phyloP scores from a whole-genome alignment of 2,113 vertebrate genomes.

The Embiotoca jacksoni region DNA sequence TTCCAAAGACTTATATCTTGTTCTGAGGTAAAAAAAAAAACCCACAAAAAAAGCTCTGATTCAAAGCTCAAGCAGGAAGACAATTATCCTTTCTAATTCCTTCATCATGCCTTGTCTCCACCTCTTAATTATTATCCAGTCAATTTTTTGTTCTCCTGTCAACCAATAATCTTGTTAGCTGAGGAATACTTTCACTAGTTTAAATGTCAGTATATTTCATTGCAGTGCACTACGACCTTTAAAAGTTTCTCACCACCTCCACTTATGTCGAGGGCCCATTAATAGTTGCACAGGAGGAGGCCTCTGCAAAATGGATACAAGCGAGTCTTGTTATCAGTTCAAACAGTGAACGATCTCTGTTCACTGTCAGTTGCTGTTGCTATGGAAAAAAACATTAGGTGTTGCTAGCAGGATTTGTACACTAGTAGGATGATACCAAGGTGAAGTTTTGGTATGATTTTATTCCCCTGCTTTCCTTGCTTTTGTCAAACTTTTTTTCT shows the following conservation, averaged over 20 bases:
- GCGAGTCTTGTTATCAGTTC: constrained; percentile 34
- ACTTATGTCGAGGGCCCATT: constrained; percentile 37
- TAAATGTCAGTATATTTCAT: constrained; percentile 43
- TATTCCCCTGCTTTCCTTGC: constrained; percentile 2
- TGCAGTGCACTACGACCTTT: constrained; percentile 18
- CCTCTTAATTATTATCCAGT: constrained; percentile 28
- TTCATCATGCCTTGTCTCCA: constrained; percentile 11
- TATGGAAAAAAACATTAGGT: not conserved
- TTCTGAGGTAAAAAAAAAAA: no score
- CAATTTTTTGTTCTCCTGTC: constrained; percentile 8
- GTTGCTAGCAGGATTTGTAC: not conserved
- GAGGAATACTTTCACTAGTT: not conserved
- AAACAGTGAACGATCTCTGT: constrained; percentile 29
- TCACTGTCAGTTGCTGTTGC: constrained; percentile 10
- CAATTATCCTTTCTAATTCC: constrained; percentile 11
- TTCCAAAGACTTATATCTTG: not conserved
- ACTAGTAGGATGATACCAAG: not conserved
- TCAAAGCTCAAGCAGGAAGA: constrained; percentile 15
- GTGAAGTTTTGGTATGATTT: not conserved
- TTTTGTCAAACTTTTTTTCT: constrained; percentile 17
- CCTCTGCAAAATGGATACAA: constrained; percentile 12
- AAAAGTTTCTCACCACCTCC: constrained; percentile 4
- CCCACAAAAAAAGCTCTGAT: not conserved
- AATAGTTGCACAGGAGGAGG: constrained; percentile 19
- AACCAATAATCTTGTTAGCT: not conserved